A percentile compares a stretch with the other conserved stretches of the same genome.
These are phyloP conservation scores for Thecocarcelia acutangulata DNA, from an alignment of 2,888 invertebrate species.

Conservation along the genomic window DNA sequence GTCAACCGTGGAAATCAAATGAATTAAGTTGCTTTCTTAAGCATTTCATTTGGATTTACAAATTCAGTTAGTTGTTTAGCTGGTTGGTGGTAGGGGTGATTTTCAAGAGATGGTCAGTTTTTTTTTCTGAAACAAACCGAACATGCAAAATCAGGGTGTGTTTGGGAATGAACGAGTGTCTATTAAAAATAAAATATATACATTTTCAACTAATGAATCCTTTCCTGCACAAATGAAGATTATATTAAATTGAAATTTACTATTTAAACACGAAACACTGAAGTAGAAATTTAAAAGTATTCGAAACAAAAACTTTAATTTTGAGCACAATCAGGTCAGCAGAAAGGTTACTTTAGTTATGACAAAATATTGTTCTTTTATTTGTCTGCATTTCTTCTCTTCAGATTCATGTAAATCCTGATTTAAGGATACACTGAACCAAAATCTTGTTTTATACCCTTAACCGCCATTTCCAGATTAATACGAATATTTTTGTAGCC, in stretches of 20 bases:
- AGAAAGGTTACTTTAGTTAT: too few species aligned
- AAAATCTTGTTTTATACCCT: too few species aligned
- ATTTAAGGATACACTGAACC: too few species aligned
- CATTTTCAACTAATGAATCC: conserved; percentile 65
- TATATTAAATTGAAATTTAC: conserved; percentile 63
- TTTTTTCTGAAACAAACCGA: conserved; percentile 5
- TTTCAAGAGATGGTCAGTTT: conserved; percentile 48
- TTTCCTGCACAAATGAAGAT: conserved; percentile 51
- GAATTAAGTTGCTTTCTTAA: conserved; percentile 67
- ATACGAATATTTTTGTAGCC: conserved; percentile 30
- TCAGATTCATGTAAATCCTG: too few species aligned
- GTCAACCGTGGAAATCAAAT: conserved; percentile 69
- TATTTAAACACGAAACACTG: conserved; percentile 50
- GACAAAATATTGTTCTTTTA: too few species aligned
- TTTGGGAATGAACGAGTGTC: conserved; percentile 36
- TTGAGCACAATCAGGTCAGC: not conserved
- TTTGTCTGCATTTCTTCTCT: too few species aligned
- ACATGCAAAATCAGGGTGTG: conserved; percentile 69
- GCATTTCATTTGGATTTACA: conserved; percentile 36
- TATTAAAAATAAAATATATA: conserved; percentile 42
- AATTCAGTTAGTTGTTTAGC: not conserved
- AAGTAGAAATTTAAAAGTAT: conserved; percentile 3
- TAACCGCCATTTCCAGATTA: too few species aligned
- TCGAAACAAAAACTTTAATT: not conserved
- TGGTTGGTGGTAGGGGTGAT: conserved; percentile 49